Evolutionary conservation across 2,113 vertebrate species (phyloP).

Genomic region (Uria lomvia): DNA sequence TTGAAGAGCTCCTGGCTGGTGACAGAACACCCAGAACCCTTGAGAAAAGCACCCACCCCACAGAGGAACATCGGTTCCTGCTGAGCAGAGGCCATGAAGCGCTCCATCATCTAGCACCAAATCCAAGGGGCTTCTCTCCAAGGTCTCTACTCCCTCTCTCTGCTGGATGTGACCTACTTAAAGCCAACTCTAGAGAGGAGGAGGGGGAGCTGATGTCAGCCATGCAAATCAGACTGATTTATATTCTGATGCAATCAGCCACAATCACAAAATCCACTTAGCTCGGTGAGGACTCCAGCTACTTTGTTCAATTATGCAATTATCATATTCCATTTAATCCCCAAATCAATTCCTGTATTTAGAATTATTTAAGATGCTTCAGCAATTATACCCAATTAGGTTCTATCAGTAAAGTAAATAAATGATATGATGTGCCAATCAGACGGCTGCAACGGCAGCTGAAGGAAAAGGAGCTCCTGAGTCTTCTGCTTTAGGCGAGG

Average conservation of each 20-base stretch:
- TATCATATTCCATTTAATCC: slow-evolving; percentile 70
- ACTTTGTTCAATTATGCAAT: slow-evolving; percentile 68
- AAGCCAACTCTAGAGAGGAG: background rate
- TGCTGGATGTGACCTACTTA: background rate
- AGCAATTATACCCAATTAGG: slow-evolving; percentile 65
- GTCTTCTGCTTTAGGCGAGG: background rate
- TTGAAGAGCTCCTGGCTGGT: background rate
- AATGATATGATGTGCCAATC: slow-evolving; percentile 42
- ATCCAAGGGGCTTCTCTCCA: background rate
- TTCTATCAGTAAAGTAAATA: slow-evolving; percentile 65
- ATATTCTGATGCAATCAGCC: slow-evolving; percentile 67
- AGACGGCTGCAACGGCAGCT: slow-evolving; percentile 18
- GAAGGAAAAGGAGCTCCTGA: background rate
- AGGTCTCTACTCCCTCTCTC: background rate
- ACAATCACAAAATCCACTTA: slow-evolving; percentile 65
- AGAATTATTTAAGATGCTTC: slow-evolving; percentile 68
- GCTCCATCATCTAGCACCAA: background rate
- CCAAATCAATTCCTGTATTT: slow-evolving; percentile 71
- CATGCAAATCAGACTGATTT: slow-evolving; percentile 55
- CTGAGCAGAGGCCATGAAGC: background rate
- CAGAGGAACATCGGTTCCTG: background rate
- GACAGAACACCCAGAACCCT: background rate
- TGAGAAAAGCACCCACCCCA: background rate
- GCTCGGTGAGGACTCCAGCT: slow-evolving; percentile 55
- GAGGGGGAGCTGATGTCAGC: background rate